Percentiles rank a stretch among this genome's conserved stretches.
Conservation (phyloP, 1,140 invertebrate genomes). For the Bilobella aurantiaca region DNA sequence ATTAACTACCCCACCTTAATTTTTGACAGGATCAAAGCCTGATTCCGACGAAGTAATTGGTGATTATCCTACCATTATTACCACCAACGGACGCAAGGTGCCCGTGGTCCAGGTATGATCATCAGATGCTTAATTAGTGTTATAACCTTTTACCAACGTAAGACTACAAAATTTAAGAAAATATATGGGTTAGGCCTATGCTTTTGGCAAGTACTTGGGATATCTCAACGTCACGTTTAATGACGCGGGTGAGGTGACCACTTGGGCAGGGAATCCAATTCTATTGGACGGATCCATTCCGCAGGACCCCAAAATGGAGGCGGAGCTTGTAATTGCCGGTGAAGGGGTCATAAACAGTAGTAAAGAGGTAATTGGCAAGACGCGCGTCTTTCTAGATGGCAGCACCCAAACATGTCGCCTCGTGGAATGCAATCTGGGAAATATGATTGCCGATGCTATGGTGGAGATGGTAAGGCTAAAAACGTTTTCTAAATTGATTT, state of each 20-base stretch:
- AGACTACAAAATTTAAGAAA: neutral
- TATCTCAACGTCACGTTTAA: constrained; percentile 63
- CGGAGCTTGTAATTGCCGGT: constrained; percentile 52
- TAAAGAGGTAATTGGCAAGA: constrained; percentile 50
- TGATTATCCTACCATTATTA: constrained; percentile 64
- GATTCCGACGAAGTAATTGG: constrained; percentile 57
- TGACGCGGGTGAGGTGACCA: constrained; percentile 55
- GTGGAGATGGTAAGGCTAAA: constrained; percentile 41
- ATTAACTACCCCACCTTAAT: neutral
- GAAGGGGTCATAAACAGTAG: constrained; percentile 48
- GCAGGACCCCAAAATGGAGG: constrained; percentile 54
- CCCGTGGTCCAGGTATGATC: constrained; percentile 64
- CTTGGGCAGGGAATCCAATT: constrained; percentile 64
- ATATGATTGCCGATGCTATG: constrained; percentile 41
- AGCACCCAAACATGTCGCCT: constrained; percentile 38
- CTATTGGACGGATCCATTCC: constrained; percentile 55
- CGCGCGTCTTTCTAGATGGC: constrained; percentile 55
- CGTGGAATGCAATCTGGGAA: constrained; percentile 44
- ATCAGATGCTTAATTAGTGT: neutral
- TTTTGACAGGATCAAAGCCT: constrained; percentile 45
- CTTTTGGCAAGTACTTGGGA: constrained; percentile 84
- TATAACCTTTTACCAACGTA: neutral
- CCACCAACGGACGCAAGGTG: constrained; percentile 54
- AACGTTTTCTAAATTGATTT: neutral
- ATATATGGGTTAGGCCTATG: constrained; percentile 64